A percentile compares a stretch with the other conserved stretches of the same genome.
Conservation (phyloP, 2,888 invertebrate genomes). For the Aphrophora alni region DNA sequence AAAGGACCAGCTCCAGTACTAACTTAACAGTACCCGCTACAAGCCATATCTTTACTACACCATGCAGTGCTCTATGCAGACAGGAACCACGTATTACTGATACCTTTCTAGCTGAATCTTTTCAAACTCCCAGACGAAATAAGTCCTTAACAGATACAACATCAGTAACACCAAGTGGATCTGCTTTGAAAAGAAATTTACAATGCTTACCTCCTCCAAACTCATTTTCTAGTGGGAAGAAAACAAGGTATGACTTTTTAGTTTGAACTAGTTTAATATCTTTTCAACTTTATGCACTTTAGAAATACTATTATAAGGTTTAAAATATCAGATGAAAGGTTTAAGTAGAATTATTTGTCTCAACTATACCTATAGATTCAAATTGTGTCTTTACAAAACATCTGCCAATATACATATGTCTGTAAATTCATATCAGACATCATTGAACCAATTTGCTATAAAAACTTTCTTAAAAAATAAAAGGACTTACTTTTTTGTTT, state of each 20-base stretch:
- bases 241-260: conserved; percentile 21
- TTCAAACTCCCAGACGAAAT: conserved; percentile 4
- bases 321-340: too few relatives aligned
- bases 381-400: too few relatives aligned
- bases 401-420: too few relatives aligned
- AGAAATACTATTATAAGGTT: not conserved
- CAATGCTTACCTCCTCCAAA: conserved; percentile 2
- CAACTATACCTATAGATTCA: too few relatives aligned
- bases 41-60: conserved; percentile 1
- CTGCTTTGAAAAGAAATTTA: not conserved
- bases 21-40: conserved; percentile 2
- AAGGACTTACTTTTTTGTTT: too few relatives aligned
- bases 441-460: too few relatives aligned
- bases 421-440: too few relatives aligned
- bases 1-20: conserved; percentile 17
- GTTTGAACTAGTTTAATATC: not conserved
- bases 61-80: not conserved
- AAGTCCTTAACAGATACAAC: not conserved
- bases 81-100: conserved; percentile 25
- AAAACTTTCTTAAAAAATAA: too few relatives aligned
- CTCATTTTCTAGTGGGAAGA: not conserved
- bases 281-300: not conserved
- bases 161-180: not conserved
- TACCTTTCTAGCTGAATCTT: conserved; percentile 20
- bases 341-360: too few relatives aligned